These are phyloP conservation scores for Daubentonia madagascariensis DNA, from an alignment of 2,113 vertebrate genomes.

Conservation along the genomic window DNA sequence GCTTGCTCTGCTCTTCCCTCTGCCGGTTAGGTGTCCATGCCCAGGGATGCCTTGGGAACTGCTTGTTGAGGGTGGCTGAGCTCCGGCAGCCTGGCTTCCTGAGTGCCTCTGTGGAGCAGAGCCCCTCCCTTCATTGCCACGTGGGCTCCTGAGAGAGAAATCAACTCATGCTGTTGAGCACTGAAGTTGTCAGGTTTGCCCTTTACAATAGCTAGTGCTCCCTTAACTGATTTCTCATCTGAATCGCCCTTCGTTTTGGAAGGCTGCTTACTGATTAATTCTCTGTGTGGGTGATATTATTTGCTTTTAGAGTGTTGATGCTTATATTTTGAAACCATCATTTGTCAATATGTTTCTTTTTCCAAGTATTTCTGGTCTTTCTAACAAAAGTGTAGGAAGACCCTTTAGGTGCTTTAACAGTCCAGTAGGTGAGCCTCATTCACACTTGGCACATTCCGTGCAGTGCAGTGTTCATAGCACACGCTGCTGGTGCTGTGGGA, in stretches of 20 bases:
- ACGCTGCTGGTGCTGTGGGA: neutral
- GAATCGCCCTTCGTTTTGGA: neutral
- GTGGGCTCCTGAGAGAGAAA: neutral
- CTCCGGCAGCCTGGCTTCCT: neutral
- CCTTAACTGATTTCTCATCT: neutral
- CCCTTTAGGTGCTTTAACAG: neutral
- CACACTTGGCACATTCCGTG: neutral
- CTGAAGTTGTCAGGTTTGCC: neutral
- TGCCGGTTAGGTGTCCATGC: accelerated
- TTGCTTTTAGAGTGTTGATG: neutral
- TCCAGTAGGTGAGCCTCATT: no score
- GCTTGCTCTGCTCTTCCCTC: neutral
- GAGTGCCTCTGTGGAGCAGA: neutral
- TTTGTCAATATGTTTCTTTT: neutral
- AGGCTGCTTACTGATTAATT: neutral
- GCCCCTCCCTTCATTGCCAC: neutral
- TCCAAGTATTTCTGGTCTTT: neutral
- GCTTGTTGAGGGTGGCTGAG: neutral
- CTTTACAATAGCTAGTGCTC: neutral
- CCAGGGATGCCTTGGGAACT: neutral
- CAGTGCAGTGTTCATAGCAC: neutral
- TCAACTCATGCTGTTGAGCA: accelerated
- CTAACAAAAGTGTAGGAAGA: neutral
- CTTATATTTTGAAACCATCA: neutral
- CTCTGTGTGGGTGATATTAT: neutral